Percentiles rank a stretch among this genome's conserved stretches.
phyloP scores from a whole-genome alignment of 1,140 invertebrate genomes.

The Caenorhabditis inopinata region DNA sequence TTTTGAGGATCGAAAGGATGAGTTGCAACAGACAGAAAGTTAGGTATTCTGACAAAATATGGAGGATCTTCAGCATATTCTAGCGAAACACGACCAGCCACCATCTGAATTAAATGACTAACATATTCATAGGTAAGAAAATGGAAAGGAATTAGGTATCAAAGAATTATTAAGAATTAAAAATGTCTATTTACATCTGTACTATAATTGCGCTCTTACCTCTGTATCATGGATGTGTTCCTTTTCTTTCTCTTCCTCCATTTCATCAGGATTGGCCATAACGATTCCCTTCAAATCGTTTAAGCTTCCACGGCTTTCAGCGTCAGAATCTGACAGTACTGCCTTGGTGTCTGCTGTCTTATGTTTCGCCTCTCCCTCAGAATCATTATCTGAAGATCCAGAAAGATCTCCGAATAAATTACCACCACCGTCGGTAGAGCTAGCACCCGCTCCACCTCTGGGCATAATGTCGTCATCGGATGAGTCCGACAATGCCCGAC shows the following conservation, averaged over 20 bases:
- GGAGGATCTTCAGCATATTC: slow-evolving; percentile 53
- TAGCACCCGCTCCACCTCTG: neutral
- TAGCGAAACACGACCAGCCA: neutral
- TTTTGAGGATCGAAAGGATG: slow-evolving; percentile 89
- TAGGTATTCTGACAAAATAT: slow-evolving; percentile 58
- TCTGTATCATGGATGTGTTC: neutral
- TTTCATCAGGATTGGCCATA: slow-evolving; percentile 21
- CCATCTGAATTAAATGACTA: neutral
- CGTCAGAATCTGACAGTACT: neutral
- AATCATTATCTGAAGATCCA: neutral
- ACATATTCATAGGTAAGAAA: too few species aligned
- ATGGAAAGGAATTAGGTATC: too few species aligned
- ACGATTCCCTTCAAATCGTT: slow-evolving; percentile 1
- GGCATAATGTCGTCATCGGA: neutral
- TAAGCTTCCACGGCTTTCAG: slow-evolving; percentile 9
- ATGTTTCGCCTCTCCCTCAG: neutral
- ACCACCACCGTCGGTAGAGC: neutral
- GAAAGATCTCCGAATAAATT: neutral
- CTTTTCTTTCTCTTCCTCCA: neutral
- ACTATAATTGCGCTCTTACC: neutral
- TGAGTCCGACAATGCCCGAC: neutral
- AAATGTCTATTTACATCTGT: too few species aligned
- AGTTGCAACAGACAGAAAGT: slow-evolving; percentile 61
- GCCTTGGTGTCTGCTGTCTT: neutral
- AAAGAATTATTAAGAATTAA: too few species aligned